A percentile compares a stretch with the other conserved stretches of the same genome.
These are phyloP conservation scores for Gymnopithys bicolor DNA, from an alignment of 2,797 vertebrate species.

Conservation along the genomic window DNA sequence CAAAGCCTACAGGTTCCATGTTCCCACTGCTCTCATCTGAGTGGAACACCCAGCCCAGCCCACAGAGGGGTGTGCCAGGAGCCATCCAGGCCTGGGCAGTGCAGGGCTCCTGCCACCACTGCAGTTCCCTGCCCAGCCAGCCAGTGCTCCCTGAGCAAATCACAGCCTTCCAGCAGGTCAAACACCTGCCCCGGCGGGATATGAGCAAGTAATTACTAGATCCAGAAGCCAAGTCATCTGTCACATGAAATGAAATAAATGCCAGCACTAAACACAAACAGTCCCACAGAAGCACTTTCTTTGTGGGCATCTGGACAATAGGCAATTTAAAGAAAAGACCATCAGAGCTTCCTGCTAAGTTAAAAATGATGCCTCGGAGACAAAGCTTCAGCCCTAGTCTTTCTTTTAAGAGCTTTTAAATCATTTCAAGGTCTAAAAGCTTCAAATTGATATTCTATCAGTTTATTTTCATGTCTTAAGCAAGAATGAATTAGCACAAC, in stretches of 20 bases:
- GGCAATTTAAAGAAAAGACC: constrained; percentile 56
- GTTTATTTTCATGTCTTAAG: constrained; percentile 28
- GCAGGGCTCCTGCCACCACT: accelerated
- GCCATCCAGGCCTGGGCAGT: neutral
- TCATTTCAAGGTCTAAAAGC: constrained; percentile 20
- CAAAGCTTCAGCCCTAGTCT: constrained; percentile 10
- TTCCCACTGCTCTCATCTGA: neutral
- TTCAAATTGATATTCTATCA: constrained; percentile 4
- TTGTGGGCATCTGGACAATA: constrained; percentile 27
- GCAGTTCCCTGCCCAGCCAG: neutral
- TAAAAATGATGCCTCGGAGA: constrained; percentile 41
- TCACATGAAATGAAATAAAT: constrained; percentile 50
- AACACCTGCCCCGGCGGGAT: neutral
- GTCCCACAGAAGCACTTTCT: constrained; percentile 53
- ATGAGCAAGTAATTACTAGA: neutral
- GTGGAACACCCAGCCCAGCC: neutral
- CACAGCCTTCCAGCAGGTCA: neutral
- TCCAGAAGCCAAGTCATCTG: constrained; percentile 37
- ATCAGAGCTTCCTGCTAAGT: constrained; percentile 27
- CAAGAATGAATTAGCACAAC: neutral
- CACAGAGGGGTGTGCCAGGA: neutral
- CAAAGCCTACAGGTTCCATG: neutral
- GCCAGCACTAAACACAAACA: neutral
- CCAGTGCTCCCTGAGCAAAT: neutral
- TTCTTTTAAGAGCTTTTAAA: constrained; percentile 53